These are phyloP conservation scores for Spermophilus dauricus DNA, from an alignment of 2,113 vertebrate genomes.

Conservation along the genomic window DNA sequence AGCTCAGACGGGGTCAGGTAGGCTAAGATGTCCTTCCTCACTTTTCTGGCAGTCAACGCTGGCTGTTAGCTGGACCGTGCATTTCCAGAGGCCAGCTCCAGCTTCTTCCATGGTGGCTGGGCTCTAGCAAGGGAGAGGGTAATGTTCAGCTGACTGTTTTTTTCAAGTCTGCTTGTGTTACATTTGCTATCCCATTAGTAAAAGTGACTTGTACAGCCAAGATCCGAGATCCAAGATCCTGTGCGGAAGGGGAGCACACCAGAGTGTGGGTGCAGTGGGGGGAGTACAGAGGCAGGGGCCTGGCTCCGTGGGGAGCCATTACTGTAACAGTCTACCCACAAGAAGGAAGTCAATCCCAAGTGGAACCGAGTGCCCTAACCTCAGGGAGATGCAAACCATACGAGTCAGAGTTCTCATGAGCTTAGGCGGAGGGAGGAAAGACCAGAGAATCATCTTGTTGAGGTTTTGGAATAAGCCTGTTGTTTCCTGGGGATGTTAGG, in stretches of 20 bases:
- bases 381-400: conserved; percentile 56
- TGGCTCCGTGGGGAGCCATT: neutral
- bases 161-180: conserved; percentile 48
- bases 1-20: neutral
- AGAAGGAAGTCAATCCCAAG: conserved; percentile 72
- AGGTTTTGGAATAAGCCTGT: conserved; percentile 55
- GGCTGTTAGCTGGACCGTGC: neutral
- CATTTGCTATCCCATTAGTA: conserved; percentile 18
- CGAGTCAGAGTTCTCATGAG: neutral
- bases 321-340: conserved; percentile 51
- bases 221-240: neutral
- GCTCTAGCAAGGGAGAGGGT: neutral
- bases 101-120: neutral
- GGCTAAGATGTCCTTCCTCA: neutral
- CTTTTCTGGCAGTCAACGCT: neutral
- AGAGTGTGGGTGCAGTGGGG: neutral
- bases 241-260: neutral
- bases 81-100: neutral
- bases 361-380: conserved; percentile 37
- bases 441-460: conserved; percentile 49
- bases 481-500: conserved; percentile 63
- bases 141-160: neutral
- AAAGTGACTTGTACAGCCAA: neutral
- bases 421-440: conserved; percentile 6
- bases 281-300: neutral